Conservation (phyloP, 2,113 vertebrate genomes). For the Otis tarda region DNA sequence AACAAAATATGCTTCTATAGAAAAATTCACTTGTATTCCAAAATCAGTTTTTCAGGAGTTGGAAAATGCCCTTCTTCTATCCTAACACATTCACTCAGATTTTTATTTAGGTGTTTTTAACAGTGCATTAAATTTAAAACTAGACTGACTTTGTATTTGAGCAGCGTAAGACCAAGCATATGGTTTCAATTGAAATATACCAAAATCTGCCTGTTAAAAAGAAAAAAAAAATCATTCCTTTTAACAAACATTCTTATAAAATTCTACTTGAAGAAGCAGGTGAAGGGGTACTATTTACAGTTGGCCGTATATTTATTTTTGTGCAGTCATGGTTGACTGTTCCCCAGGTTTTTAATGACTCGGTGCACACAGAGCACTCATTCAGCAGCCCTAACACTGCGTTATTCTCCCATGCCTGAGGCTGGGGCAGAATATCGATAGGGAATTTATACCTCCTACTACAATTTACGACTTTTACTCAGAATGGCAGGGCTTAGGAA, state of each 20-base stretch:
- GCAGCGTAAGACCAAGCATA: conserved; percentile 28
- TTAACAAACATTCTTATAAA: conserved; percentile 66
- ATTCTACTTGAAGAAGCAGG: conserved; percentile 51
- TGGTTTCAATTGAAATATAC: conserved; percentile 63
- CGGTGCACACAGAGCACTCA: conserved; percentile 53
- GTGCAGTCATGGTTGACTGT: conserved; percentile 43
- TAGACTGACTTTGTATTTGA: conserved; percentile 18
- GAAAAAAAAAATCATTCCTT: not conserved
- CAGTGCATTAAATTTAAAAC: conserved; percentile 56
- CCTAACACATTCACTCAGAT: not conserved
- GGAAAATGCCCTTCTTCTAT: conserved; percentile 16
- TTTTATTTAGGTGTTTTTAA: conserved; percentile 42
- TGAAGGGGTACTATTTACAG: conserved; percentile 39
- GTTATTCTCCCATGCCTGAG: conserved; percentile 49
- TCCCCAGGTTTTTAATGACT: conserved; percentile 41
- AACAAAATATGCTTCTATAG: not conserved
- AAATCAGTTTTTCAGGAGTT: not conserved
- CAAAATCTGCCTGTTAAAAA: conserved; percentile 9
- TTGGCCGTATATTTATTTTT: conserved; percentile 66
- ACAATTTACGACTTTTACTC: conserved; percentile 39
- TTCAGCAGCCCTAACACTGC: conserved; percentile 54
- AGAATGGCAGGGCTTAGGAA: not conserved
- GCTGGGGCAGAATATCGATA: not conserved
- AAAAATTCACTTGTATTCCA: not conserved
- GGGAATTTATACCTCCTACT: conserved; percentile 36